Evolutionary conservation across 2,888 invertebrate species (phyloP), one percentile per base, ranked within the genome.

Genomic region (Coremacera marginata): DNA sequence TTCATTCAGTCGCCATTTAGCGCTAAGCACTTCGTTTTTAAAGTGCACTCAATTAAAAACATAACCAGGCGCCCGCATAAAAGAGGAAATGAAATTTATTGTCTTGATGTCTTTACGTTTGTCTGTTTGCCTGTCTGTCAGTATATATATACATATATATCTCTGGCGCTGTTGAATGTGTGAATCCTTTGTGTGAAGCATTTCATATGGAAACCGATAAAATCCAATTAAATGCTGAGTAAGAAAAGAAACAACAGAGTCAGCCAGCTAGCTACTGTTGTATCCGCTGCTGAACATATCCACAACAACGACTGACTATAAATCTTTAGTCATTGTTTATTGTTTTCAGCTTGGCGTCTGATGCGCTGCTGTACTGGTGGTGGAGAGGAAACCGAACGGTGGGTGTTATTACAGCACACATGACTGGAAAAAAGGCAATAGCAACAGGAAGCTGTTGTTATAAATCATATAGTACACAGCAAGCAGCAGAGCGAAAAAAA

Each of bases 161-260:
- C 27, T 60, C 57, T 60, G 27, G 27, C 57, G n/a, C 19, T 60
- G 22, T 22, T 11, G 22, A 27, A 27, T 60, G 14, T 34, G 19
- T 31, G 63, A 65, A 65, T 65, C 63, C 34, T 65, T 65, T 65
- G 63, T 65, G 63, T 65, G 63, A 11, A 34, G 37, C n/a, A 65
- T 65, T 65, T 65, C 63, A 65, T 65, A 65, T 65, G 63, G 19
- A 65, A 65, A 65, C 63, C 63, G 63, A 65, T 65, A 65, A 65
- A 65, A 65, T 65, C 63, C 63, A 65, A 65, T 65, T 65, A 65
- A 34, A 65, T 34, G 31, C 63, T 27, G 63, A 34, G 19, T 16
- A n/a, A 16, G n/a, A 27, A 19, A 27, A 65, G 34, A 14, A 65
- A 34, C 37, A 60, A 60, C 60, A 60, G 22, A 8, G 14, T 8